A percentile compares a stretch with the other conserved stretches of the same genome.
Conservation (phyloP, 1,140 invertebrate species). For the Cydia pomonella region DNA sequence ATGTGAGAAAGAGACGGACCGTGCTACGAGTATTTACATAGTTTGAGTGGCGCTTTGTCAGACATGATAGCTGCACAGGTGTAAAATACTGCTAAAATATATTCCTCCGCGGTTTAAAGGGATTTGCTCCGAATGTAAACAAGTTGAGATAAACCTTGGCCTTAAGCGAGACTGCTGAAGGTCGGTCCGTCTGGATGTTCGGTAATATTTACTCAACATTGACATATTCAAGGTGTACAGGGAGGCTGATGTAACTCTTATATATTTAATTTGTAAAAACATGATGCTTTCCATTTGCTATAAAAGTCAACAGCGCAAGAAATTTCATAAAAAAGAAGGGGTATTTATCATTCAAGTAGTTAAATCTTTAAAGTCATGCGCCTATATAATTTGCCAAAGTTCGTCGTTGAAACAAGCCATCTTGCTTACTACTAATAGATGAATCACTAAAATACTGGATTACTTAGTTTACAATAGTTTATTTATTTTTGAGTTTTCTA, state of each 20-base stretch:
- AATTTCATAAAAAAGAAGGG: too few relatives aligned
- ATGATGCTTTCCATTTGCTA: background rate
- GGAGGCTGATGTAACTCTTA: background rate
- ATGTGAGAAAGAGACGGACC: background rate
- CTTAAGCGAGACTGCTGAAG: background rate
- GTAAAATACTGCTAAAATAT: background rate
- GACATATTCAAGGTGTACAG: background rate
- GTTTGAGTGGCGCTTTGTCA: background rate
- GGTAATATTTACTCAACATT: slow-evolving; percentile 15
- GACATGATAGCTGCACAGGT: slow-evolving; percentile 11
- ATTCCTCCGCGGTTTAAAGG: slow-evolving; percentile 23
- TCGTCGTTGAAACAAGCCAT: too few relatives aligned
- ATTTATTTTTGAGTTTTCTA: too few relatives aligned
- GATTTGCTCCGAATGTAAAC: slow-evolving; percentile 17
- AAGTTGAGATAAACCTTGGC: slow-evolving; percentile 15
- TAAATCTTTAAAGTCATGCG: too few relatives aligned
- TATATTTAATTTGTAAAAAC: background rate
- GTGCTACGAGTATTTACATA: too few relatives aligned
- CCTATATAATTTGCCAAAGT: too few relatives aligned
- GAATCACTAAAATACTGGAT: too few relatives aligned
- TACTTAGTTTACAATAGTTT: too few relatives aligned
- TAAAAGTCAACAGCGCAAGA: background rate
- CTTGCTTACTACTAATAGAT: too few relatives aligned
- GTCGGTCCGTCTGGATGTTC: slow-evolving; percentile 12
- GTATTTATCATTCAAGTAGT: too few relatives aligned